Evolutionary conservation across 1,140 invertebrate species (phyloP).

Genomic region (Neodiprion virginianus): DNA sequence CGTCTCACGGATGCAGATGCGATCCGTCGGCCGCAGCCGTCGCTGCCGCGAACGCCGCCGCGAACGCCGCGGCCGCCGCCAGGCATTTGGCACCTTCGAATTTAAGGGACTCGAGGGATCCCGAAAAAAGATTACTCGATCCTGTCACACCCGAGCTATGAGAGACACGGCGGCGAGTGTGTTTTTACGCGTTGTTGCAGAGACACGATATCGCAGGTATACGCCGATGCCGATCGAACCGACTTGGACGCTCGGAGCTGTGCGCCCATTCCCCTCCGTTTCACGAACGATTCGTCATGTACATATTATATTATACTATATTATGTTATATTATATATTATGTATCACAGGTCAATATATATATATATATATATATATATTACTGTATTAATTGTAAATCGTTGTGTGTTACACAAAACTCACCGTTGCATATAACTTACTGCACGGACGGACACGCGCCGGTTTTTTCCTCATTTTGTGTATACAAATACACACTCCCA

Average conservation of each 20-base stretch:
- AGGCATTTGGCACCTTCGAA: slow-evolving; percentile 42
- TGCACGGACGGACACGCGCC: too few relatives aligned
- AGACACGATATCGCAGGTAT: too few relatives aligned
- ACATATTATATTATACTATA: slow-evolving; percentile 9
- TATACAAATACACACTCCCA: too few relatives aligned
- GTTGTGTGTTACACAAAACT: too few relatives aligned
- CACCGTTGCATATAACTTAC: too few relatives aligned
- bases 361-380: too few relatives aligned
- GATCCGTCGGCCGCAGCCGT: slow-evolving; percentile 66
- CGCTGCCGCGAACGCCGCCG: slow-evolving; percentile 42
- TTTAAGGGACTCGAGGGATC: slow-evolving; percentile 51
- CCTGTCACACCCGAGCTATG: slow-evolving; percentile 56
- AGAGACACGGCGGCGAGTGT: slow-evolving; percentile 48
- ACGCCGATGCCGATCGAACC: too few relatives aligned
- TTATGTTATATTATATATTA: neutral
- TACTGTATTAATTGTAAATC: too few relatives aligned
- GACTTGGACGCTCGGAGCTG: too few relatives aligned
- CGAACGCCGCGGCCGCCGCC: slow-evolving; percentile 55
- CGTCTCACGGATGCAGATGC: slow-evolving; percentile 73
- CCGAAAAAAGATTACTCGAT: slow-evolving; percentile 58
- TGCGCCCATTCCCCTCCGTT: neutral
- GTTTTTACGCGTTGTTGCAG: too few relatives aligned
- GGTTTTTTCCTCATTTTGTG: too few relatives aligned
- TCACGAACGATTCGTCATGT: slow-evolving; percentile 14
- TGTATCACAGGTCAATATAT: too few relatives aligned